Conservation (phyloP, 1,140 invertebrate genomes). For the Drosophila micromelanica region DNA sequence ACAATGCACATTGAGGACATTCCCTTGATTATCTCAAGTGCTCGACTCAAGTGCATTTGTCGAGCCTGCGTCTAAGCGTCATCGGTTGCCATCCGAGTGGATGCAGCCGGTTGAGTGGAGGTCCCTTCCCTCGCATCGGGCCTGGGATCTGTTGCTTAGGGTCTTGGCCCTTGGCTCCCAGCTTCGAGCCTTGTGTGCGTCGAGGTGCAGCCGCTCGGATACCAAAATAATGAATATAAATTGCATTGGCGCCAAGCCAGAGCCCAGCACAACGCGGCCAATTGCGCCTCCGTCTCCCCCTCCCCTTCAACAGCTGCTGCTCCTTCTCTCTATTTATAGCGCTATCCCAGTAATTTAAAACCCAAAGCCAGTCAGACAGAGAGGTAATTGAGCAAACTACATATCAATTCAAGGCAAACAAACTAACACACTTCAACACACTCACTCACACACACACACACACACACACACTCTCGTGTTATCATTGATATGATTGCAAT, state of each 20-base stretch:
- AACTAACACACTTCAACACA: background rate
- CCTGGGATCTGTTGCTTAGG: slow-evolving; percentile 1
- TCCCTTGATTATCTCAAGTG: slow-evolving; percentile 17
- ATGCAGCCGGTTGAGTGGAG: background rate
- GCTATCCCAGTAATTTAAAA: slow-evolving; percentile 33
- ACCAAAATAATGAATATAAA: slow-evolving; percentile 58
- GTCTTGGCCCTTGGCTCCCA: background rate
- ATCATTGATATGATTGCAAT: slow-evolving; percentile 32
- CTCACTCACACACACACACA: background rate
- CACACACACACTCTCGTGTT: background rate
- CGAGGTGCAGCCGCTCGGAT: slow-evolving; percentile 23
- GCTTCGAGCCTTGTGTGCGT: background rate
- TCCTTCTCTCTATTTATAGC: slow-evolving; percentile 30
- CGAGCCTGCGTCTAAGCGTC: slow-evolving; percentile 2
- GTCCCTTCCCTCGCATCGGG: background rate
- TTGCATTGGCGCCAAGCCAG: slow-evolving; percentile 36
- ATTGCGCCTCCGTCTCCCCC: background rate
- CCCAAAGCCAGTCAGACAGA: slow-evolving; percentile 7
- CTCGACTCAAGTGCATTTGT: slow-evolving; percentile 17
- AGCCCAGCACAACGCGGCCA: background rate
- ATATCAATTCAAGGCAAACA: slow-evolving; percentile 17
- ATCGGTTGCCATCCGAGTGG: slow-evolving; percentile 7
- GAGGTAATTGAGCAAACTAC: slow-evolving; percentile 44
- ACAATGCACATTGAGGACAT: background rate
- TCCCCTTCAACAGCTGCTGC: background rate